A percentile compares a stretch with the other conserved stretches of the same genome.
phyloP scores from a whole-genome alignment of 2,113 vertebrate species.

The Anser cygnoides region DNA sequence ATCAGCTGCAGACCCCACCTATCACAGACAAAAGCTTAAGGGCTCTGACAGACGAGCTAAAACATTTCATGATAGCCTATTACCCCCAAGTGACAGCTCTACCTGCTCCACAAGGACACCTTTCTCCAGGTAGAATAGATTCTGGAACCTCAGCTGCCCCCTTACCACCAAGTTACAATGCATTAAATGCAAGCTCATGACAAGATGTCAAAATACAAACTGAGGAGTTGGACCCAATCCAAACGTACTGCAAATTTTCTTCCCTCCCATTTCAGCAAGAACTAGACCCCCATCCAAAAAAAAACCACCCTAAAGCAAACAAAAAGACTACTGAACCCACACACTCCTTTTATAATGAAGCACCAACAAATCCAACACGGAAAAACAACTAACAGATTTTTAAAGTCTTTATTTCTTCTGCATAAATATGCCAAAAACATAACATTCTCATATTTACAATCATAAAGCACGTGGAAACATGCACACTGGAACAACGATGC shows the following conservation, averaged over 20 bases:
- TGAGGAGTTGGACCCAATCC: neutral
- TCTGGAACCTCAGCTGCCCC: neutral
- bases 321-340: neutral
- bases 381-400: neutral
- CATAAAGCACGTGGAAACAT: neutral
- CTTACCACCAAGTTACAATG: neutral
- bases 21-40: neutral
- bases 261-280: neutral
- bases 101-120: neutral
- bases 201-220: neutral
- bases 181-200: neutral
- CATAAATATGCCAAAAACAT: constrained; percentile 4
- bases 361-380: neutral
- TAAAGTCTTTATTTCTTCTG: constrained; percentile 12
- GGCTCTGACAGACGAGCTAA: neutral
- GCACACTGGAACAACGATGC: neutral
- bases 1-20: neutral
- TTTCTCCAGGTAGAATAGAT: neutral
- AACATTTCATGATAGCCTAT: neutral
- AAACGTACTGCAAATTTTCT: neutral
- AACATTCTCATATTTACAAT: constrained; percentile 29
- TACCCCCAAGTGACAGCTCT: neutral
- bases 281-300: neutral
- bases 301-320: neutral
- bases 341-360: neutral